These are phyloP conservation scores for Macaria notata DNA, from an alignment of 2,888 invertebrate species.

Conservation along the genomic window DNA sequence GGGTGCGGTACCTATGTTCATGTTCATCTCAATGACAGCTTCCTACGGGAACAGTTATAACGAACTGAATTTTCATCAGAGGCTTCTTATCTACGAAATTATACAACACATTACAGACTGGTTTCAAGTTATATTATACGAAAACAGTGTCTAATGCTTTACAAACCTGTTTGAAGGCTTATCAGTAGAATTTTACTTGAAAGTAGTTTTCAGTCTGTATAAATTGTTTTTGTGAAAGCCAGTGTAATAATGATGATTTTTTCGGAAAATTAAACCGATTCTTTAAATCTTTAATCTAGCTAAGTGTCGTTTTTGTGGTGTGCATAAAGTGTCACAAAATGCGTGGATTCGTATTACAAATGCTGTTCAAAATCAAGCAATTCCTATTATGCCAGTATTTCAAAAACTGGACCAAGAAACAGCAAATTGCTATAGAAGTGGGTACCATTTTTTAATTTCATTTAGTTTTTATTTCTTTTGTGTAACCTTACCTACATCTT, in stretches of 20 bases:
- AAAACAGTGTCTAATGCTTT: slow-evolving; percentile 13
- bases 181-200: slow-evolving; percentile 15
- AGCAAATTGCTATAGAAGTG: slow-evolving; percentile 4
- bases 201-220: slow-evolving; percentile 8
- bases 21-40: slow-evolving; percentile 4
- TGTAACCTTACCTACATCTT: no score
- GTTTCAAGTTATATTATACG: slow-evolving; percentile 18
- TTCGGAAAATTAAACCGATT: neutral
- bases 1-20: no score
- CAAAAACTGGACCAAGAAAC: slow-evolving; percentile 14
- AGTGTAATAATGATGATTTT: slow-evolving; percentile 3
- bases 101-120: slow-evolving; percentile 26
- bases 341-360: slow-evolving; percentile 26
- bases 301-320: no score
- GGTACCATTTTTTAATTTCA: slow-evolving; percentile 11
- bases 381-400: slow-evolving; percentile 23
- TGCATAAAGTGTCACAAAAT: no score
- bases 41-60: slow-evolving; percentile 20
- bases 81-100: slow-evolving; percentile 15
- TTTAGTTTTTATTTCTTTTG: neutral
- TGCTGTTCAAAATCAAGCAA: slow-evolving; percentile 33
- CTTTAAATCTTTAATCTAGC: no score
- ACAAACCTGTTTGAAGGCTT: slow-evolving; percentile 27
- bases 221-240: slow-evolving; percentile 6
- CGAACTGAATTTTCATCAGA: slow-evolving; percentile 23